Evolutionary conservation across 2,797 vertebrate genomes (phyloP), one percentile per base, ranked within the genome.

Genomic region (Fistularia tabacaria): DNA sequence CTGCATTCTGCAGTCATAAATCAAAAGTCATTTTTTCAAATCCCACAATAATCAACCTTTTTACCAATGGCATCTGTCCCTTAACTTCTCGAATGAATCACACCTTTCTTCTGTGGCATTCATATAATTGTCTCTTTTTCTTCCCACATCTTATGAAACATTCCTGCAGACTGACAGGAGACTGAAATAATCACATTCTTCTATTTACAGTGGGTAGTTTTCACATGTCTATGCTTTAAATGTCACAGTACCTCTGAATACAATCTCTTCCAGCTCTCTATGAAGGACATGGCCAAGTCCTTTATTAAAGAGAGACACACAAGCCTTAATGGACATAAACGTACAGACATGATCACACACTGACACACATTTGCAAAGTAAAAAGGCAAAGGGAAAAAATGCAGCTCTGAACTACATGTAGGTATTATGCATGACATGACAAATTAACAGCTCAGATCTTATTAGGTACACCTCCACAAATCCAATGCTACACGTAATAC

Each of bases 171-270:
- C 47, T 38, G 38, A 25, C 51, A 39, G 48, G 15, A 50, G 38
- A 62, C 10, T 42, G 57, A 76, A 70, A 72, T 73, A 81, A 79
- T 80, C 79, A 67, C 62, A 56, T 11, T 52, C 66, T 59, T 49
- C 51, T 60, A 71, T 74, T 65, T 71, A 59, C 64, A 69, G 74
- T 65, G n/a, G 73, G 63, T 58, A 69, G 59, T 64, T 67, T 70
- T 56, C 60, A 42, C 64, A 64, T 76, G 66, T 76, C 65, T 73
- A 59, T 57, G 46, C 76, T 76, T 65, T 66, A 80, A 84, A 85
- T 85, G 83, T 85, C 72, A 79, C 56, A 37, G 59, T 46, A 45
- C 59, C 71, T 74, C 66, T 14, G 56, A 72, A 56, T 54, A 38
- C 36, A 66, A 84, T 83, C 81, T 74, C 63, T 64, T 73, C 76